Conservation (phyloP, 2,888 invertebrate genomes). For the Agrochola lychnidis region DNA sequence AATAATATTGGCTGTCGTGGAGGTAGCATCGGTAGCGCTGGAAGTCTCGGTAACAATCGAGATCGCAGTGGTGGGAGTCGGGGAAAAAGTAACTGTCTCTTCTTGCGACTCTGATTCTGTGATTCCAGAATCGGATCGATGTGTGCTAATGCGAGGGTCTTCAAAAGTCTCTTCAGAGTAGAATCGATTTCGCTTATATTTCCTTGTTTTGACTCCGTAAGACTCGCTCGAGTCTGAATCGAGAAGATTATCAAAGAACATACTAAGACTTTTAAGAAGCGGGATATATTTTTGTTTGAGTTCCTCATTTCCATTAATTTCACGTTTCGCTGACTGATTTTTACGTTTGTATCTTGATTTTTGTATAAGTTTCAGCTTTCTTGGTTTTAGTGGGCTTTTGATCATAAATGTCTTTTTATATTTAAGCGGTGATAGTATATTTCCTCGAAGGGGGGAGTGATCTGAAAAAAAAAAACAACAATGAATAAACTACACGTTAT, state of each 20-base stretch:
- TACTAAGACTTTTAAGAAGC: slow-evolving; percentile 83
- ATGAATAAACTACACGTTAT: background rate
- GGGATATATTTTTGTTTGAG: slow-evolving; percentile 82
- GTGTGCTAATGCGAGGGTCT: slow-evolving; percentile 66
- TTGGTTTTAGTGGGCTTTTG: slow-evolving; percentile 80
- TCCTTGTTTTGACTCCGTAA: slow-evolving; percentile 68
- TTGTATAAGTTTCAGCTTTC: slow-evolving; percentile 74
- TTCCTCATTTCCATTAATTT: slow-evolving; percentile 77
- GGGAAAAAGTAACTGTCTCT: slow-evolving; percentile 83
- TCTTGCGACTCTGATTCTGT: slow-evolving; percentile 73
- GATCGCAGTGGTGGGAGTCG: slow-evolving; percentile 78
- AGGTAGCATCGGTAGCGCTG: slow-evolving; percentile 76
- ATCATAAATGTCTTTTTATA: slow-evolving; percentile 80
- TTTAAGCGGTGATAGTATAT: slow-evolving; percentile 75
- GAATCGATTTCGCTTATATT: slow-evolving; percentile 71
- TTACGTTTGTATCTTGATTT: slow-evolving; percentile 73
- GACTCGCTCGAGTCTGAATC: slow-evolving; percentile 77
- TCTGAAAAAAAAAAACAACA: slow-evolving; percentile 58
- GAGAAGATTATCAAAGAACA: slow-evolving; percentile 86
- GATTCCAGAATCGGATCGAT: slow-evolving; percentile 54
- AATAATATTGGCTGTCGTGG: slow-evolving; percentile 83
- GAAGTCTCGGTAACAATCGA: slow-evolving; percentile 73
- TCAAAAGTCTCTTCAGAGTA: slow-evolving; percentile 65
- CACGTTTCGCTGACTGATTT: slow-evolving; percentile 78
- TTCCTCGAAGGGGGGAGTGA: slow-evolving; percentile 53